A percentile compares a stretch with the other conserved stretches of the same genome.
phyloP scores from a whole-genome alignment of 1,140 invertebrate species.

The Scaptodrosophila lebanonensis region DNA sequence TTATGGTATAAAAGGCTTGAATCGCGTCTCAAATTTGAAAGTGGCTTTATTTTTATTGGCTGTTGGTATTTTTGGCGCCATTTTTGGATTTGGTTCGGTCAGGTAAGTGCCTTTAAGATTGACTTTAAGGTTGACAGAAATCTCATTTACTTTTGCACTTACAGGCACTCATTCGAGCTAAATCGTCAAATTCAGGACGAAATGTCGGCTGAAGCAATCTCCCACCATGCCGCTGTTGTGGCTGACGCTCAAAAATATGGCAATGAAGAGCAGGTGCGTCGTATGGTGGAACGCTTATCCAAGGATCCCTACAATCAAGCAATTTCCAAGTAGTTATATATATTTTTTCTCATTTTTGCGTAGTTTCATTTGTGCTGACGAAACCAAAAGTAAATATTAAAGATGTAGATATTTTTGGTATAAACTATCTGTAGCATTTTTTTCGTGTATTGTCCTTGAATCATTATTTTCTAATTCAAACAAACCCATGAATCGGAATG shows the following conservation, averaged over 20 bases:
- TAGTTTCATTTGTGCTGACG: too few species aligned
- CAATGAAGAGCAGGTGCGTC: conserved; percentile 78
- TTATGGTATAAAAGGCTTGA: conserved; percentile 80
- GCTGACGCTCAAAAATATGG: conserved; percentile 78
- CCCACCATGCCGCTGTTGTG: conserved; percentile 78
- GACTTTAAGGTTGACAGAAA: not conserved
- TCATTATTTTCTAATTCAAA: too few species aligned
- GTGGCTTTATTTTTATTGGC: conserved; percentile 79
- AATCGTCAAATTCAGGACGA: conserved; percentile 77
- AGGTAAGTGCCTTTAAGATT: conserved; percentile 76
- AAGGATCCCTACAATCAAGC: conserved; percentile 32
- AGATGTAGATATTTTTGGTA: not conserved
- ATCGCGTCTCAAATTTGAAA: conserved; percentile 79
- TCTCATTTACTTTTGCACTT: not conserved
- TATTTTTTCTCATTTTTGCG: too few species aligned
- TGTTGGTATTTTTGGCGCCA: conserved; percentile 78
- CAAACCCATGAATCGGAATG: too few species aligned
- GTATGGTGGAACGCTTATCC: conserved; percentile 56
- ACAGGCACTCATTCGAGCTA: conserved; percentile 78
- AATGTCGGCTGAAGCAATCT: conserved; percentile 77
- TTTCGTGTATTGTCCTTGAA: conserved; percentile 4
- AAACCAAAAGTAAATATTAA: too few species aligned
- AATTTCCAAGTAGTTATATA: conserved; percentile 29
- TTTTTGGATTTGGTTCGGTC: conserved; percentile 79
- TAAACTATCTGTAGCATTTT: not conserved